Base-by-base conservation (phyloP, 2,113 vertebrate species). In the Noturus placidus region DNA sequence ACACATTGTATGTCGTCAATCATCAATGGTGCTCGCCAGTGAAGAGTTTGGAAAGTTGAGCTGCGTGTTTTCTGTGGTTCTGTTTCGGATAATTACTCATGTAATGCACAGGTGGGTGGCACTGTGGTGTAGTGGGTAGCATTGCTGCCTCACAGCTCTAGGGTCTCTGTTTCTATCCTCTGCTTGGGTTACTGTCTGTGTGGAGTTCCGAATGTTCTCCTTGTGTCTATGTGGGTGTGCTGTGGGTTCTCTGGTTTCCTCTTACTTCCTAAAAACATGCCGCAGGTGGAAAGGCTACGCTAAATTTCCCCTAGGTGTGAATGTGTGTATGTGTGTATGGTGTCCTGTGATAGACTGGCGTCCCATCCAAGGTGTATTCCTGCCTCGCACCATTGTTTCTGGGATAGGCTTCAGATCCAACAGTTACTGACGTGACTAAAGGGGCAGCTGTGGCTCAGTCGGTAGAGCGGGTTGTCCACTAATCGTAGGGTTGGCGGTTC, bases 91-190 rank as follows among this genome's bases (percentile, higher is more conserved):
- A 82, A 82, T 82, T 82, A 61, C 79, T 61, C 79, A 59, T 61
- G 56, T 82, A 82, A 61, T 82, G 56, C 56, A 82, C 79, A 82
- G 79, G 79, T 82, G 79, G 79, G 79, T 82, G 79, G 79, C 20
- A 82, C 35, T 61, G 30, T 82, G 35, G 56, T 22, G 22, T 22
- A 61, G 20, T 27, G 20, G 56, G 79, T 61, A 42, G 56, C 27
- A 11, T 38, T 61, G 35, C 79, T 19, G 5, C 20, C 20, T 82
- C 79, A 61, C n/a, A 59, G 25, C 56, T 81, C 56, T 81, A 38
- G 11, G 56, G 79, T 82, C 57, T 5, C 4, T 42, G 22, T 38
- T 61, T 82, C 13, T 82, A 38, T 11, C 17, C 15, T 80, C 3
- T 6, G 30, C 57, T 61, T 35, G 1, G 56, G 56, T 82, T 61